Evolutionary conservation across 2,797 vertebrate genomes (phyloP).

Genomic region (Crocidura indochinensis): DNA sequence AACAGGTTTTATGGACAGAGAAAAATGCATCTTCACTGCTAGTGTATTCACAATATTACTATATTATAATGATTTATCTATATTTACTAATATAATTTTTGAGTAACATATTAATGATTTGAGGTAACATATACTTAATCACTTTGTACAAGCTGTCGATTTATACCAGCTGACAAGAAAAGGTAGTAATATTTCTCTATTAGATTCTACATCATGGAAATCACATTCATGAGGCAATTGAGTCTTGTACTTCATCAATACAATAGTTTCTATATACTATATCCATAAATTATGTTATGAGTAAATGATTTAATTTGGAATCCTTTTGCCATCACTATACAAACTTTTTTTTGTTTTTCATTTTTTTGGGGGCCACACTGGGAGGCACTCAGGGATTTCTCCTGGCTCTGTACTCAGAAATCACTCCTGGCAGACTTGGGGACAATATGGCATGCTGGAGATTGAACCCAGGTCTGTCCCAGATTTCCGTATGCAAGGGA

Average conservation of each 20-base stretch:
- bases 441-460: too few relatives aligned
- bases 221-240: conserved; percentile 38
- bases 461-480: too few relatives aligned
- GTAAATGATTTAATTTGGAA: conserved; percentile 10
- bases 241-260: conserved; percentile 17
- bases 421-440: too few relatives aligned
- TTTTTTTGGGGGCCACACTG: too few relatives aligned
- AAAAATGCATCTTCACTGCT: background rate
- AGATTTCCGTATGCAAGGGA: too few relatives aligned
- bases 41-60: background rate
- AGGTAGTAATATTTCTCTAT: conserved; percentile 22
- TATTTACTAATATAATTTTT: background rate
- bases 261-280: conserved; percentile 40
- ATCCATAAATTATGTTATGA: conserved; percentile 9
- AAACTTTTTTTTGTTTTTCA: background rate
- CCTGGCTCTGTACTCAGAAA: too few relatives aligned
- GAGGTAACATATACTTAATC: conserved; percentile 1
- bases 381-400: too few relatives aligned
- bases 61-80: background rate
- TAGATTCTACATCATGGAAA: conserved; percentile 33
- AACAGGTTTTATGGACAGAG: background rate
- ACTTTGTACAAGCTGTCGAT: background rate
- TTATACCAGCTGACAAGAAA: conserved; percentile 52
- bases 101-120: background rate
- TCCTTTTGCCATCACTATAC: conserved; percentile 30